Conservation (phyloP, 2,113 vertebrate genomes). For the Coptodon bakossiorum region DNA sequence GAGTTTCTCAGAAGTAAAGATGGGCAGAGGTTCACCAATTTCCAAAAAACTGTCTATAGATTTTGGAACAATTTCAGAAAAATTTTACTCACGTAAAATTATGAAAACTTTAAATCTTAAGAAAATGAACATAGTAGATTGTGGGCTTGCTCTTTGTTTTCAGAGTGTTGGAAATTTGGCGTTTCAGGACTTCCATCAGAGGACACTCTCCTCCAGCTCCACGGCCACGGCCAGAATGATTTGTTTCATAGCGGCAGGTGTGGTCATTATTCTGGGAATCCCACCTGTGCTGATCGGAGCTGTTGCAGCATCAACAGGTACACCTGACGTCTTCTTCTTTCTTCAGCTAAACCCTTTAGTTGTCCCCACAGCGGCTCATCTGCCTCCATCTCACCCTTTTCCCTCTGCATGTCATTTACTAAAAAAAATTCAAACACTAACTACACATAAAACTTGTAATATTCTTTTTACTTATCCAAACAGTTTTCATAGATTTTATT, state of each 20-base stretch:
- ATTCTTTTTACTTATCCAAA: background rate
- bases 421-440: background rate
- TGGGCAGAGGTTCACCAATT: background rate
- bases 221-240: constrained; percentile 51
- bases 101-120: background rate
- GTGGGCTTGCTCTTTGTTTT: background rate
- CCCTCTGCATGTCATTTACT: background rate
- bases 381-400: background rate
- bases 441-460: background rate
- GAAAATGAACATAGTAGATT: background rate
- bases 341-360: background rate
- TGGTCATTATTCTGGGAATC: constrained; percentile 53
- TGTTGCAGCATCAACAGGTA: constrained; percentile 70
- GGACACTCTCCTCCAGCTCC: constrained; percentile 54
- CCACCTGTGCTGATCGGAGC: constrained; percentile 69
- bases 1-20: background rate
- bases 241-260: constrained; percentile 54
- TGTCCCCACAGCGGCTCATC: background rate
- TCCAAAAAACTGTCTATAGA: background rate
- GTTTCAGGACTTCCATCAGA: constrained; percentile 69
- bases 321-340: background rate
- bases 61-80: background rate
- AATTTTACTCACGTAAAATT: background rate
- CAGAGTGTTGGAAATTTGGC: background rate
- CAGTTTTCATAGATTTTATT: background rate